Evolutionary conservation across 2,113 vertebrate genomes (phyloP).

Genomic region (Pelodiscus sinensis): DNA sequence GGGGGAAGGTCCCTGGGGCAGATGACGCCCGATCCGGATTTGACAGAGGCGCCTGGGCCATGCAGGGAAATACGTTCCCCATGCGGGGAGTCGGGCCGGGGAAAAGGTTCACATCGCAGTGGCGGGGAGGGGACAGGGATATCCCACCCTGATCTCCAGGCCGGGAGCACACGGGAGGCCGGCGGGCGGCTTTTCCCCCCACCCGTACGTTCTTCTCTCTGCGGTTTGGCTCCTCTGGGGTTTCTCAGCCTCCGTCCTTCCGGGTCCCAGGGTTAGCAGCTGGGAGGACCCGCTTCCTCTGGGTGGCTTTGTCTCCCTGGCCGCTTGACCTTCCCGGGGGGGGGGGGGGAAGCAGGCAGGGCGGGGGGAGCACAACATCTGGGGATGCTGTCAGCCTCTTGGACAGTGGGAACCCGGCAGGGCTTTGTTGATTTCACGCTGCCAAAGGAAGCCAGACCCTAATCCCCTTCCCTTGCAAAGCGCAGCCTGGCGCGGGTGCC

Average conservation of each 20-base stretch:
- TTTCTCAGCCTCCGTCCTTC: not conserved
- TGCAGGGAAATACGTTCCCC: not conserved
- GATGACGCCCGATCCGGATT: too few relatives aligned
- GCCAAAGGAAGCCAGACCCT: not conserved
- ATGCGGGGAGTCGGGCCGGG: too few relatives aligned
- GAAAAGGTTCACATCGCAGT: too few relatives aligned
- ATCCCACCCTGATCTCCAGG: not conserved
- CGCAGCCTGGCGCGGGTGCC: not conserved
- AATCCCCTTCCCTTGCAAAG: too few relatives aligned
- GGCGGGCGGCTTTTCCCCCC: too few relatives aligned
- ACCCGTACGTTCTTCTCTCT: not conserved
- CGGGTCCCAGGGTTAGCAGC: not conserved
- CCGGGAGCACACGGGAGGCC: not conserved
- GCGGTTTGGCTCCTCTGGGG: not conserved
- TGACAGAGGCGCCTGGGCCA: too few relatives aligned
- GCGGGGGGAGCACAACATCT: constrained; percentile 1
- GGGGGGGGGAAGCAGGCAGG: not conserved
- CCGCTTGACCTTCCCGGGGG: not conserved
- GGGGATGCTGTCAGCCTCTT: not conserved
- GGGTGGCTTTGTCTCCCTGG: not conserved
- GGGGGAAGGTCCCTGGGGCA: not conserved
- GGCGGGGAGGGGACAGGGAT: too few relatives aligned
- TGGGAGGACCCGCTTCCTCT: not conserved
- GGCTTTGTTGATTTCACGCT: not conserved
- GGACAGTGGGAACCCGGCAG: not conserved